A percentile compares a stretch with the other conserved stretches of the same genome.
Evolutionary conservation across 1,140 invertebrate genomes (phyloP).

Genomic region (Euglossa dilemma): DNA sequence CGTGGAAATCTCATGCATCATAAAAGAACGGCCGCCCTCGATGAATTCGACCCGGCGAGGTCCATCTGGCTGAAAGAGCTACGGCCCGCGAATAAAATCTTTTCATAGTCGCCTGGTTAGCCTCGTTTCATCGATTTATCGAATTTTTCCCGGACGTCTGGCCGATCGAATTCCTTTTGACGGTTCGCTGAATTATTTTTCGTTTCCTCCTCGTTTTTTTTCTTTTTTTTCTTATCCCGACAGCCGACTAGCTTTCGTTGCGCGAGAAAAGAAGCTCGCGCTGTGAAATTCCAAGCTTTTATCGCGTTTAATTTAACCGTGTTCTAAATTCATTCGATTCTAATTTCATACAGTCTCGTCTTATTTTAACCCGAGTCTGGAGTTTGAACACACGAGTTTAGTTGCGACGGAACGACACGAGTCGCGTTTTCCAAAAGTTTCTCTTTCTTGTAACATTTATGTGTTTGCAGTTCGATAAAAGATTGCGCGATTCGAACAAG

Average conservation of each 20-base stretch:
- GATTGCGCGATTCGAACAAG: no score
- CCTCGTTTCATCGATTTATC: constrained; percentile 19
- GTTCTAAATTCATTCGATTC: no score
- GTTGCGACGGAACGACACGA: no score
- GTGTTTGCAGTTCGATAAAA: no score
- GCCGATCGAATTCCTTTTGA: not conserved
- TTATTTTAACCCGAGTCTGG: no score
- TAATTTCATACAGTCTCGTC: no score
- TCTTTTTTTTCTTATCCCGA: not conserved
- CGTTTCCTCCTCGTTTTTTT: not conserved
- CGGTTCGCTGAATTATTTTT: not conserved
- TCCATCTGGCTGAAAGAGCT: constrained; percentile 14
- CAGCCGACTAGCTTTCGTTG: not conserved
- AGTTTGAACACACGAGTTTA: no score
- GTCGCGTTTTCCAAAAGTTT: no score
- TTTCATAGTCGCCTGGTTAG: not conserved
- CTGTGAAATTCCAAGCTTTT: no score
- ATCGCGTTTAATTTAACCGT: no score
- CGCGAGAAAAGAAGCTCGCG: not conserved
- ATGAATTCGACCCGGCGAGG: constrained; percentile 51
- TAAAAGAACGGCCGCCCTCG: constrained; percentile 59
- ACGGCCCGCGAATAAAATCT: constrained; percentile 17
- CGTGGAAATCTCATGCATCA: constrained; percentile 62
- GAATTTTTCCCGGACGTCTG: not conserved
- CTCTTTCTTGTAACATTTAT: no score